Conservation (phyloP, 2,888 invertebrate species). For the Cylindroiulus punctatus region DNA sequence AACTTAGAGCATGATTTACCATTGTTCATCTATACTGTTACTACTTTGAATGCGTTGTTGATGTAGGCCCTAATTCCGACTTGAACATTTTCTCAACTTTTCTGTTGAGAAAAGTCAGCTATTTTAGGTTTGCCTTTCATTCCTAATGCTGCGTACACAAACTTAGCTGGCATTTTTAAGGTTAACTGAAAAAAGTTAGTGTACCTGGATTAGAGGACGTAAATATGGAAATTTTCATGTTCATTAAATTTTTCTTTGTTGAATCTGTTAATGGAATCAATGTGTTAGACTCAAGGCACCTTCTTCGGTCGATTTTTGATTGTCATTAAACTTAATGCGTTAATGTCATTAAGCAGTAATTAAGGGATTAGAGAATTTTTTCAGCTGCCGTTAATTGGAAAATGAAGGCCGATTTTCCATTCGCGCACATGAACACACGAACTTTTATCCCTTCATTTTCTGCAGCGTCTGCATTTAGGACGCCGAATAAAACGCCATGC, state of each 20-base stretch:
- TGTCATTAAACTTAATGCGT: not conserved
- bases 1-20: too few species aligned
- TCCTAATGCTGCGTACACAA: not conserved
- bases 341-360: not conserved
- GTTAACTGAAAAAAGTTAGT: not conserved
- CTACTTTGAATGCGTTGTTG: too few species aligned
- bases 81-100: too few species aligned
- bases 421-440: not conserved
- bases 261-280: not conserved
- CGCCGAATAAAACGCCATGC: not conserved
- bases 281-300: not conserved
- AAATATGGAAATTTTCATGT: not conserved
- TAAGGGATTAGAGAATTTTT: slow-evolving; percentile 22
- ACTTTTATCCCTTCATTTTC: not conserved
- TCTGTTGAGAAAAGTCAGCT: too few species aligned
- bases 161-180: not conserved
- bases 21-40: too few species aligned
- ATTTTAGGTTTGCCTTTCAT: too few species aligned
- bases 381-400: slow-evolving; percentile 2
- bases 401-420: not conserved
- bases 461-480: not conserved
- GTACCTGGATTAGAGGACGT: not conserved
- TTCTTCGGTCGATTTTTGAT: not conserved
- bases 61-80: too few species aligned
- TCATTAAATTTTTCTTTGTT: not conserved